These are phyloP conservation scores for Semnornis frantzii DNA, from an alignment of 2,113 vertebrate species.

Conservation along the genomic window DNA sequence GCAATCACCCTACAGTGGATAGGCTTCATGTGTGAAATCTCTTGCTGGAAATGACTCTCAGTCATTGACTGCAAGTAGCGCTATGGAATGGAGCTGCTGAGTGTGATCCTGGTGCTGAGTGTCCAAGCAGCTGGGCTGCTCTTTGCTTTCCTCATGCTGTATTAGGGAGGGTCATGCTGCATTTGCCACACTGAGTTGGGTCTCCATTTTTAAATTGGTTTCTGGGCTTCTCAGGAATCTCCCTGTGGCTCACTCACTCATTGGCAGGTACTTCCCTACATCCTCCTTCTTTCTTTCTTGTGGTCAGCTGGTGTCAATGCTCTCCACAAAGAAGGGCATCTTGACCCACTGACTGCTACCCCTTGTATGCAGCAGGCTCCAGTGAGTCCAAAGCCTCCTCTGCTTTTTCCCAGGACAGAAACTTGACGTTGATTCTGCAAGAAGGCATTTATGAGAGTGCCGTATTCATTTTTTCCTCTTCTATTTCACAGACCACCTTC, in stretches of 20 bases:
- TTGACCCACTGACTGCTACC: neutral
- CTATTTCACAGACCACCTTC: neutral
- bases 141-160: constrained; percentile 41
- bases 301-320: neutral
- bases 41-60: constrained; percentile 42
- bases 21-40: constrained; percentile 26
- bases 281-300: neutral
- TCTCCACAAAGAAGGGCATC: neutral
- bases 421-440: neutral
- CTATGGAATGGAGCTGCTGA: neutral
- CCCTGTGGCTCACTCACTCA: neutral
- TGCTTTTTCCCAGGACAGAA: neutral
- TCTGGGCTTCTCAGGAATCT: constrained; percentile 59
- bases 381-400: neutral
- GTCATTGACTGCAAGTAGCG: constrained; percentile 6
- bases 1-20: neutral
- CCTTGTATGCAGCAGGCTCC: neutral
- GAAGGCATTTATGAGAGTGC: neutral
- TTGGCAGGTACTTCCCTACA: neutral
- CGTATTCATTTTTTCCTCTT: neutral
- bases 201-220: constrained; percentile 57
- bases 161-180: constrained; percentile 54
- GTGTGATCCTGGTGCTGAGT: neutral
- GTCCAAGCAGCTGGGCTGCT: constrained; percentile 62
- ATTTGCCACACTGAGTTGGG: constrained; percentile 57